A percentile compares a stretch with the other conserved stretches of the same genome.
Conservation (phyloP, 2,797 vertebrate genomes). For the Zalophus californianus region DNA sequence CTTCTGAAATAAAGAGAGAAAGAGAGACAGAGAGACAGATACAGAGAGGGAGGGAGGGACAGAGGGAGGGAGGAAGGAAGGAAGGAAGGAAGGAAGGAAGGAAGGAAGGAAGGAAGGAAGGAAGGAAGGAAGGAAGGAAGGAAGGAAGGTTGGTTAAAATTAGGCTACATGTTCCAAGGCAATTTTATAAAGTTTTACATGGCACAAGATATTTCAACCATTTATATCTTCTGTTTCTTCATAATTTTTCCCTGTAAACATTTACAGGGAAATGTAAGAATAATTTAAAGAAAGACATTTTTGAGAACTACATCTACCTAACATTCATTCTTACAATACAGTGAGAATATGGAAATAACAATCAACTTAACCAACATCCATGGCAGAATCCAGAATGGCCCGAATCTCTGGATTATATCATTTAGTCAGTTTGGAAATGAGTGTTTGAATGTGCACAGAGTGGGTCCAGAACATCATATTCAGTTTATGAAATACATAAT, state of each 20-base stretch:
- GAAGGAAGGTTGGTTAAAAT: no score
- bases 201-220: background rate
- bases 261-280: no score
- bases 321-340: background rate
- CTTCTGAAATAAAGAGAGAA: background rate
- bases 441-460: background rate
- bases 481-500: background rate
- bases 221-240: background rate
- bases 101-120: background rate
- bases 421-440: background rate
- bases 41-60: background rate
- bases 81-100: background rate
- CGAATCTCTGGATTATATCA: background rate
- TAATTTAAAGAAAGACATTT: background rate
- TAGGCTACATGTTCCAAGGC: background rate
- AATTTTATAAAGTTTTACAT: conserved; percentile 1
- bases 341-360: background rate
- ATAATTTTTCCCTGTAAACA: background rate
- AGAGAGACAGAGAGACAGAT: background rate
- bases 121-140: no score
- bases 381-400: background rate
- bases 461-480: background rate
- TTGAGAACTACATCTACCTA: background rate
- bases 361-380: background rate
- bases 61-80: rapidly evolving